These are phyloP conservation scores for Rhagoletis pomonella DNA, from an alignment of 1,140 invertebrate genomes.

Conservation along the genomic window DNA sequence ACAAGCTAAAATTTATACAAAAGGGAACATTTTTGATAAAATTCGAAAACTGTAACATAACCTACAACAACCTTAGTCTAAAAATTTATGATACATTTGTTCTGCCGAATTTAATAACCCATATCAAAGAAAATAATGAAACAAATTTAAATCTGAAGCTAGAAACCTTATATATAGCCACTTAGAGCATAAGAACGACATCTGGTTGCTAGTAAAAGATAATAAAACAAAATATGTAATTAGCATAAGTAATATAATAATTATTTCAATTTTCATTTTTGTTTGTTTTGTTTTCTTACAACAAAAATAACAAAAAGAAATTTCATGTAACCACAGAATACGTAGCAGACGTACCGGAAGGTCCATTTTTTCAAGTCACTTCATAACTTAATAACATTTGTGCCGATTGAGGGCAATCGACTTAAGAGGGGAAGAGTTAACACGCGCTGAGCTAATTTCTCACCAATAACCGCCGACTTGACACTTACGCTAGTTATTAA, in stretches of 20 bases:
- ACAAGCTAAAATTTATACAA: neutral
- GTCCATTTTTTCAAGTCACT: no score
- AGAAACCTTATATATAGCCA: constrained; percentile 10
- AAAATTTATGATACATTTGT: constrained; percentile 8
- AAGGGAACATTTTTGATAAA: no score
- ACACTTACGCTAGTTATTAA: no score
- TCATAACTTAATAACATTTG: no score
- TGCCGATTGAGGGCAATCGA: no score
- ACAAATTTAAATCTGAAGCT: constrained; percentile 10
- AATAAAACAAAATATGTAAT: constrained; percentile 2
- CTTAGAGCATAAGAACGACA: constrained; percentile 16
- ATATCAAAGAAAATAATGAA: no score
- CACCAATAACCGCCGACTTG: no score
- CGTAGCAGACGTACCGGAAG: neutral
- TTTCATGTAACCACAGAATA: neutral
- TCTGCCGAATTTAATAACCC: constrained; percentile 9
- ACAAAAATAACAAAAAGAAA: neutral
- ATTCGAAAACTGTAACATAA: constrained; percentile 19
- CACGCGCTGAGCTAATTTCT: no score
- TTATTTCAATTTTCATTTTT: neutral
- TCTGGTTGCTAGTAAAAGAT: no score
- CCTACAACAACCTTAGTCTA: constrained; percentile 15
- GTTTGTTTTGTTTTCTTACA: neutral
- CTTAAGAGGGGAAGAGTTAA: no score
- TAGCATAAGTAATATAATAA: constrained; percentile 18